Conservation (phyloP, 2,113 vertebrate species). For the Falcunculus frontatus region DNA sequence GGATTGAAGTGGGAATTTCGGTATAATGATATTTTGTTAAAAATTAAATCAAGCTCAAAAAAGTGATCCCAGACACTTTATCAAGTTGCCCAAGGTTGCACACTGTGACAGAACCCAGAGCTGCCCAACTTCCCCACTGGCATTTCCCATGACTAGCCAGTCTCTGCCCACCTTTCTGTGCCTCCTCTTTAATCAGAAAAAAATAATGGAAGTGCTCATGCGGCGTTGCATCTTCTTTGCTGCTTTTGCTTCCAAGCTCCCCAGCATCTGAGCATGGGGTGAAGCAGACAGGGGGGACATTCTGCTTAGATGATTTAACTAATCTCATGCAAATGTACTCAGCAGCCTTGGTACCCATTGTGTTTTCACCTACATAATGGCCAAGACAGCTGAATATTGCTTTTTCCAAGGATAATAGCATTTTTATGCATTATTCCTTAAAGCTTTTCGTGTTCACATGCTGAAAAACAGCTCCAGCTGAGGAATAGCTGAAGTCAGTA, state of each 20-base stretch:
- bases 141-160: not conserved
- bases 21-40: not conserved
- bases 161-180: not conserved
- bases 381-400: not conserved
- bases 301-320: slow-evolving; percentile 1
- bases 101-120: not conserved
- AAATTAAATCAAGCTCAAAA: not conserved
- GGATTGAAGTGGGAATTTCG: not conserved
- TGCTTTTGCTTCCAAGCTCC: not conserved
- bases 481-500: not conserved
- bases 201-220: not conserved
- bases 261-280: not conserved
- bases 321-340: slow-evolving; percentile 17
- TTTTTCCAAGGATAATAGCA: slow-evolving; percentile 23
- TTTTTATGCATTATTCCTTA: slow-evolving; percentile 26
- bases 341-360: not conserved
- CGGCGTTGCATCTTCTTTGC: not conserved
- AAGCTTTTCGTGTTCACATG: not conserved
- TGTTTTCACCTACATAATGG: slow-evolving; percentile 12
- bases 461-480: slow-evolving; percentile 1
- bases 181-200: not conserved
- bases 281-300: not conserved
- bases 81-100: not conserved
- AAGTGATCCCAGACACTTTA: not conserved
- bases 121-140: not conserved